phyloP scores from a whole-genome alignment of 2,113 vertebrate genomes.

The Poeciliopsis occidentalis region DNA sequence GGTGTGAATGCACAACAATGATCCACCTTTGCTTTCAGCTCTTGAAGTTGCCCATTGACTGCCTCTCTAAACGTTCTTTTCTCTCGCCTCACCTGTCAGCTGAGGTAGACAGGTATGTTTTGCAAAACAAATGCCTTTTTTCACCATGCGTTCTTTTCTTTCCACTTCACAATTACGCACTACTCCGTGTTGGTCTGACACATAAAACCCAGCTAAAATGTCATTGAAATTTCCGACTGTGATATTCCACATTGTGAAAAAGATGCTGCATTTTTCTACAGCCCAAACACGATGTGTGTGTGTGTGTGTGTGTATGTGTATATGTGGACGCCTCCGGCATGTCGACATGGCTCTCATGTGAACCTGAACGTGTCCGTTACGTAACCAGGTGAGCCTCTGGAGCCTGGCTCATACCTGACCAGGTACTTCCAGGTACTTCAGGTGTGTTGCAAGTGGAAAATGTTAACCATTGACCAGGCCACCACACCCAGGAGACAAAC shows the following conservation, averaged over 20 bases:
- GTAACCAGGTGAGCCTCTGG: background rate
- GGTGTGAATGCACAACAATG: too few species aligned
- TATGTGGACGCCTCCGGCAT: background rate
- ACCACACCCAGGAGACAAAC: constrained; percentile 46
- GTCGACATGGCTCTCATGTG: background rate
- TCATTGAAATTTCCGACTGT: background rate
- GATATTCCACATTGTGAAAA: background rate
- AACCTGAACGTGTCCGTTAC: background rate
- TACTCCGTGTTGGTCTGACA: background rate
- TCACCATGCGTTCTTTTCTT: background rate
- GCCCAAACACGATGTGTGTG: background rate
- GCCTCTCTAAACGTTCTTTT: too few species aligned
- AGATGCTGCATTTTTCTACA: too few species aligned
- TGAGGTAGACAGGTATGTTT: too few species aligned
- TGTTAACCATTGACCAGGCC: constrained; percentile 34
- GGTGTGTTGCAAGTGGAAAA: constrained; percentile 40
- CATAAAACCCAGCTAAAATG: background rate
- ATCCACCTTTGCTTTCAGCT: too few species aligned
- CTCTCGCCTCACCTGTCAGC: too few species aligned
- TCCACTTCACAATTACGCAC: background rate
- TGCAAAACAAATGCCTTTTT: too few species aligned
- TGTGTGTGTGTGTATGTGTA: background rate
- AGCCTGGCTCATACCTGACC: background rate
- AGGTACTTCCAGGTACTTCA: constrained; percentile 1
- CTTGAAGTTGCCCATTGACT: too few species aligned